Evolutionary conservation across 1,140 invertebrate species (phyloP), one percentile per base, ranked within the genome.

Genomic region (Camponotus pennsylvanicus): DNA sequence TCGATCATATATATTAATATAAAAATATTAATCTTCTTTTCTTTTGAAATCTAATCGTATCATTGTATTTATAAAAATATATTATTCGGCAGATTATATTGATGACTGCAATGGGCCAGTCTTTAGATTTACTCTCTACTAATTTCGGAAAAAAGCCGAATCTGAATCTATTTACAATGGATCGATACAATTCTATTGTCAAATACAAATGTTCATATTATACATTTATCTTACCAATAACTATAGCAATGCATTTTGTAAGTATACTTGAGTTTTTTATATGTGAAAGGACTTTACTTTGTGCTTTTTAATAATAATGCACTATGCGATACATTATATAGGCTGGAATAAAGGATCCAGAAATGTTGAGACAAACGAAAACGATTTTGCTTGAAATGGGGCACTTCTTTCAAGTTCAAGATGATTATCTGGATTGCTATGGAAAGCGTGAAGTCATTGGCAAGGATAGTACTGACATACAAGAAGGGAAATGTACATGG

Each of bases 401-500:
- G n/a, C 97, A 98, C 91, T 99, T 99, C 92, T 99, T 98, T 93
- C 99, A 99, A 97, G 98, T 99, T 55, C 98, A 99, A 97, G 98
- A 99, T 95, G 99, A 99, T 93, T 99, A 97, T 93, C 95, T 99
- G 15, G 99, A 99, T 94, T 99, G 98, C 93, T 99, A 97, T 94
- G 99, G 98, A 2, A 97, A 99, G 94, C 96, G 97, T 15, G 95
- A 96, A 34, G 95, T 98, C 0, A 99, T 97, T 7, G 99, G 98
- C 3, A 99, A 99, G 95, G 95, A 97, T 34, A 98, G 98, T 1
- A 98, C 97, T 5, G 99, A 99, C 92, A 99, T 99, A 88, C 96
- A 98, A 94, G 98, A 99, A 90, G 98, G 98, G 42, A 99, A 99
- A 96, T 99, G 99, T 94, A 97, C 98, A 0, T 99, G 99, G 99